These are phyloP conservation scores for Cecidostiba fungosa DNA, from an alignment of 2,888 invertebrate species.

Conservation along the genomic window DNA sequence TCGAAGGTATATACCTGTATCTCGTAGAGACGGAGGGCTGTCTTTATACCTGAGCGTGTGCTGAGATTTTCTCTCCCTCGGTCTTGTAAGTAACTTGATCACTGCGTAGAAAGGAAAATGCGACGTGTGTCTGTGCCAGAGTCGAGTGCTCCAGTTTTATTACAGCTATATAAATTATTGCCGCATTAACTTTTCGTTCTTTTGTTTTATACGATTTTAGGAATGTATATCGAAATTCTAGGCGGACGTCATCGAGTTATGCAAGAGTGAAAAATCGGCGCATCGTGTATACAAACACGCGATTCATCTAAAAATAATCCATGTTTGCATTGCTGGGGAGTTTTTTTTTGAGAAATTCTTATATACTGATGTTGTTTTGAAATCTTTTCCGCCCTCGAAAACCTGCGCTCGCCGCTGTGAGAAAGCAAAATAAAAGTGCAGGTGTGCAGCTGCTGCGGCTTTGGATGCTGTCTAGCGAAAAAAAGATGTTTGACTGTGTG, in stretches of 20 bases:
- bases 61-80: background rate
- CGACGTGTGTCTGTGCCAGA: background rate
- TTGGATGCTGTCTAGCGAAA: background rate
- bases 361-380: background rate
- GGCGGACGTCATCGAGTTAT: background rate
- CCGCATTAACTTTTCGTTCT: background rate
- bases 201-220: background rate
- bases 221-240: background rate
- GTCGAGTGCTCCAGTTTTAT: background rate
- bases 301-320: background rate
- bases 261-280: background rate
- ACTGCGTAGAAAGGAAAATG: background rate
- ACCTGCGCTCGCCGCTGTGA: background rate
- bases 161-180: background rate
- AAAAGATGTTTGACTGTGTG: background rate
- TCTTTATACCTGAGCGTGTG: background rate
- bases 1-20: background rate
- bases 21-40: background rate
- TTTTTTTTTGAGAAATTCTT: background rate
- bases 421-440: slow-evolving; percentile 18
- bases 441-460: background rate
- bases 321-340: background rate
- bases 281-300: background rate
- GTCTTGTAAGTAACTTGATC: background rate
- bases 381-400: slow-evolving; percentile 19